Conservation (phyloP, 1,140 invertebrate species). For the Heliconius nattereri region DNA sequence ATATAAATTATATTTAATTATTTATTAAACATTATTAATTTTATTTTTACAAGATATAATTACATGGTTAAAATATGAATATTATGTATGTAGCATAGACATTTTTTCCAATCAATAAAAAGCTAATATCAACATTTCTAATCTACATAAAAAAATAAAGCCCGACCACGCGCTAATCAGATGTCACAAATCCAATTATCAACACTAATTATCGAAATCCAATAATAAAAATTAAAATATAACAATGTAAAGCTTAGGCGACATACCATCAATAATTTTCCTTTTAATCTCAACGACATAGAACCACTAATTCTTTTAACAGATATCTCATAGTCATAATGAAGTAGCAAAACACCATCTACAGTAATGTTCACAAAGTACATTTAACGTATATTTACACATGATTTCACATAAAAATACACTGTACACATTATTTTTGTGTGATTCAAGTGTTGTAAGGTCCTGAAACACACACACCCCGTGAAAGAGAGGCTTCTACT, state of each 20-base stretch:
- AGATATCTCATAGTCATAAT: constrained; percentile 26
- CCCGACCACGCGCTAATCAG: background rate
- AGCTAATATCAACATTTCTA: constrained; percentile 12
- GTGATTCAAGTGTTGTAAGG: constrained; percentile 17
- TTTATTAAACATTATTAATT: background rate
- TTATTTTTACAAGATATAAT: background rate
- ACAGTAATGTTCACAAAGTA: background rate
- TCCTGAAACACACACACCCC: constrained; percentile 36
- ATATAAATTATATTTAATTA: background rate
- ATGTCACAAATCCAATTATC: constrained; percentile 46
- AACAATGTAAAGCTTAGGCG: constrained; percentile 19
- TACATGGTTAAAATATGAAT: background rate
- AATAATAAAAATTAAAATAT: constrained; percentile 28
- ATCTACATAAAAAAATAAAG: constrained; percentile 19
- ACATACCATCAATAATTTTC: constrained; percentile 49
- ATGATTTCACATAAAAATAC: constrained; percentile 35
- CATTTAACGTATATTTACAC: constrained; percentile 30
- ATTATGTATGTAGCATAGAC: background rate
- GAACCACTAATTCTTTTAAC: constrained; percentile 43
- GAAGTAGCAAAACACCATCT: constrained; percentile 6
- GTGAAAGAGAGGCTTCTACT: constrained; percentile 54
- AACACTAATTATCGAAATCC: constrained; percentile 41
- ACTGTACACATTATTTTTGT: constrained; percentile 26
- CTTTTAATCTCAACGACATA: constrained; percentile 36
- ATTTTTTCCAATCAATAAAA: background rate